A percentile compares a stretch with the other conserved stretches of the same genome.
phyloP scores from a whole-genome alignment of 1,140 invertebrate genomes.

The Helicorthomorpha holstii region DNA sequence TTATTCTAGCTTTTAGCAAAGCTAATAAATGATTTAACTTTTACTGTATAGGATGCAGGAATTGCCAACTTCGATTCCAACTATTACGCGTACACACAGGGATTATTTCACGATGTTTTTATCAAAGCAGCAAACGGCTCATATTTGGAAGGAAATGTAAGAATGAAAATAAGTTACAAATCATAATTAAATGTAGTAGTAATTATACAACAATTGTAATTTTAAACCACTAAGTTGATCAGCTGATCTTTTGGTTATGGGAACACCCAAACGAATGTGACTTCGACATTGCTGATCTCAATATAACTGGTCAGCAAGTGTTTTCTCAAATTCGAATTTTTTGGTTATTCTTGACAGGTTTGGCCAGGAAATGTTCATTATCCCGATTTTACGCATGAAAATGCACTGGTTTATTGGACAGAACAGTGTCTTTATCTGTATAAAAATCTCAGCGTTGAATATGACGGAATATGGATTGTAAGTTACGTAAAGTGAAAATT shows the following conservation, averaged over 20 bases:
- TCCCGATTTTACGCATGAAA: not conserved
- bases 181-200: not conserved
- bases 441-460: not conserved
- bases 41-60: not conserved
- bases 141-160: not conserved
- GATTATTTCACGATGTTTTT: not conserved
- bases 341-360: not conserved
- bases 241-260: no score
- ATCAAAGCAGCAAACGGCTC: not conserved
- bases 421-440: not conserved
- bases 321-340: no score
- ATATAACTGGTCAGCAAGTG: not conserved
- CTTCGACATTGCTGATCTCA: not conserved
- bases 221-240: no score
- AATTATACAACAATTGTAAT: no score
- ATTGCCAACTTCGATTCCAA: not conserved
- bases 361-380: not conserved
- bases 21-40: no score
- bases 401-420: not conserved
- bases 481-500: not conserved
- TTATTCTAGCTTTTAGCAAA: not conserved
- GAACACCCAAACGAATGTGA: no score
- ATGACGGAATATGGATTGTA: not conserved
- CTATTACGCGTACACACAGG: no score
- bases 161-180: not conserved